Evolutionary conservation across 23 tunicate genomes (phyloP).

Genomic region (Trididemnum clinides): DNA sequence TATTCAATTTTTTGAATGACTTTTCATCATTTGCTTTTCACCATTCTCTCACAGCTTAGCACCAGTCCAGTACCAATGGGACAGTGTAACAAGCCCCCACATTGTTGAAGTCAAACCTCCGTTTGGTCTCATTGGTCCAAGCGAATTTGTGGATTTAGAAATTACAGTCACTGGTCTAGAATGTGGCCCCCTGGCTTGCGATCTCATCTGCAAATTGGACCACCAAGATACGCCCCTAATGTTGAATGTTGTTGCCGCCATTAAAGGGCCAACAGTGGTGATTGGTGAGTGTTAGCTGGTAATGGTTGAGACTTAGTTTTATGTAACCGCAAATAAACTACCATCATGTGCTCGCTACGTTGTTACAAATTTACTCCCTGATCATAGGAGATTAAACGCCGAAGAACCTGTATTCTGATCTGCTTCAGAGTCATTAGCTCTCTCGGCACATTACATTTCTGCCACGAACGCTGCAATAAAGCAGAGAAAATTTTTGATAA

Average conservation of each 20-base stretch:
- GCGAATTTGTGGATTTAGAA: constrained; percentile 78
- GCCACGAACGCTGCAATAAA: too few species aligned
- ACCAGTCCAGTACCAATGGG: constrained; percentile 78
- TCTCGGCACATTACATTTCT: too few species aligned
- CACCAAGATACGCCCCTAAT: constrained; percentile 64
- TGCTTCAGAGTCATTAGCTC: too few species aligned
- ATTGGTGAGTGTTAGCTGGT: constrained; percentile 58
- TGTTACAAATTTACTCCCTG: too few species aligned
- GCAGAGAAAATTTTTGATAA: too few species aligned
- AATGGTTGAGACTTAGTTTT: too few species aligned
- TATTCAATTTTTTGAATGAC: too few species aligned
- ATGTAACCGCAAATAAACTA: too few species aligned
- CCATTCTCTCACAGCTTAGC: constrained; percentile 62
- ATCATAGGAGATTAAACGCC: too few species aligned
- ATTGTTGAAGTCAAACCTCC: constrained; percentile 90
- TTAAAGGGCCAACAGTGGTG: constrained; percentile 74
- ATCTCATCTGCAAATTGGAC: constrained; percentile 57
- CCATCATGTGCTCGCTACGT: too few species aligned
- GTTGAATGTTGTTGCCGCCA: constrained; percentile 48
- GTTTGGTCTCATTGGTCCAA: constrained; percentile 72
- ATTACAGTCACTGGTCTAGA: constrained; percentile 72
- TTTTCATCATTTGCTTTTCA: too few species aligned
- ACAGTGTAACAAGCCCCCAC: constrained; percentile 51
- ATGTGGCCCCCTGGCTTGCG: constrained; percentile 57
- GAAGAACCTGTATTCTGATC: too few species aligned